Conservation (phyloP, 2,888 invertebrate genomes). For the Rhamnusium bicolor region DNA sequence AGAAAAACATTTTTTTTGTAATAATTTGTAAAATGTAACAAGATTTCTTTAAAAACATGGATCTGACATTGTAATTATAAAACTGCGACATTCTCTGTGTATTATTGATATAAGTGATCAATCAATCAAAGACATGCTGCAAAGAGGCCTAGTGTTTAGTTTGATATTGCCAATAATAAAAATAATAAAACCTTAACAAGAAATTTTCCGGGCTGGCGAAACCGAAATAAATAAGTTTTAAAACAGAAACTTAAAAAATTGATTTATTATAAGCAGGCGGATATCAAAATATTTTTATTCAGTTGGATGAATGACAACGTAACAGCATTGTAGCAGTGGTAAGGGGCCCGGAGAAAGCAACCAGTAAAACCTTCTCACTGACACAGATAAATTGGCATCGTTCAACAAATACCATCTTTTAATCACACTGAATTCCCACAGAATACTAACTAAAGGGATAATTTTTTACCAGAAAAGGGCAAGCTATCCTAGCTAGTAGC, state of each 20-base stretch:
- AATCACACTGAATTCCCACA: conserved; percentile 69
- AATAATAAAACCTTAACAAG: conserved; percentile 15
- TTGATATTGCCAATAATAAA: not conserved
- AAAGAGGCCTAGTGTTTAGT: conserved; percentile 3
- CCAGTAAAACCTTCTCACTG: conserved; percentile 62
- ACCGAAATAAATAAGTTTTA: conserved; percentile 17
- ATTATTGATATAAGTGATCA: conserved; percentile 1
- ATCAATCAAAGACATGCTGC: conserved; percentile 10
- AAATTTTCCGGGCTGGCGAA: conserved; percentile 7
- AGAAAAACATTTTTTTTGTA: no score
- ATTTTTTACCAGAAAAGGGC: conserved; percentile 57
- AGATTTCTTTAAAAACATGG: not conserved
- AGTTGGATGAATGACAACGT: conserved; percentile 55
- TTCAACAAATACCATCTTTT: conserved; percentile 70
- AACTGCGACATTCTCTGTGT: not conserved
- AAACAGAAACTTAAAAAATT: conserved; percentile 31
- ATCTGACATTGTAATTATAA: not conserved
- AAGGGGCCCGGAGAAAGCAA: conserved; percentile 55
- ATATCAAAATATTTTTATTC: conserved; percentile 55
- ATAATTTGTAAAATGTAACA: no score
- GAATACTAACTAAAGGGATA: conserved; percentile 63
- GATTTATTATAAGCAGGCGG: conserved; percentile 43
- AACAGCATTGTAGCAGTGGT: conserved; percentile 50
- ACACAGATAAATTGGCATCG: conserved; percentile 69
- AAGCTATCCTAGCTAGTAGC: conserved; percentile 7